Percentiles rank a stretch among this genome's conserved stretches.
Conservation (phyloP, 2,797 vertebrate species). For the Sebastes reedi region DNA sequence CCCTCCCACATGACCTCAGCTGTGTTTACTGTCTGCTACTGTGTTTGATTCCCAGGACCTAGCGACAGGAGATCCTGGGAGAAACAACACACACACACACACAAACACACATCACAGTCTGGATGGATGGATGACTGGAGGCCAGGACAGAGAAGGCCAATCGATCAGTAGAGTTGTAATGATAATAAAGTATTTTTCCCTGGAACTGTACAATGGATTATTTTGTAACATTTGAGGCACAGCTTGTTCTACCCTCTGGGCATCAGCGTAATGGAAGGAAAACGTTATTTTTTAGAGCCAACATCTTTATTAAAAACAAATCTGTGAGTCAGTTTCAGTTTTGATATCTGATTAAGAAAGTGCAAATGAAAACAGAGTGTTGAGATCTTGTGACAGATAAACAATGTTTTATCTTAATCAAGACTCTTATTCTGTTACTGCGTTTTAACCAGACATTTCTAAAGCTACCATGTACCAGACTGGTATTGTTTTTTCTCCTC, state of each 20-base stretch:
- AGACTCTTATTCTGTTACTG: not conserved
- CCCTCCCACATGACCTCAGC: slow-evolving; percentile 31
- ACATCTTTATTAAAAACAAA: not conserved
- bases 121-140: slow-evolving; percentile 16
- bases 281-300: not conserved
- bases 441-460: not conserved
- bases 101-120: not conserved
- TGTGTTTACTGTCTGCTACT: slow-evolving; percentile 63
- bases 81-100: slow-evolving; percentile 21
- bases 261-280: not conserved
- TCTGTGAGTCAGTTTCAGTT: not conserved
- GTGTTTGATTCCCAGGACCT: slow-evolving; percentile 67
- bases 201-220: slow-evolving; percentile 1
- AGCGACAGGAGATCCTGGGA: slow-evolving; percentile 57
- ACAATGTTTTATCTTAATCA: slow-evolving; percentile 1
- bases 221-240: not conserved
- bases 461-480: not conserved
- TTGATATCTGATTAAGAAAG: not conserved
- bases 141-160: slow-evolving; percentile 21
- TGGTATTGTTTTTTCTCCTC: not conserved
- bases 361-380: not conserved
- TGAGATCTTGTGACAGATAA: not conserved
- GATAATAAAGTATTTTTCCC: slow-evolving; percentile 48
- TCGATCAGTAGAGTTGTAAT: slow-evolving; percentile 17
- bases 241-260: slow-evolving; percentile 4